Evolutionary conservation across 2,797 vertebrate genomes (phyloP).

Genomic region (Trachops cirrhosus): DNA sequence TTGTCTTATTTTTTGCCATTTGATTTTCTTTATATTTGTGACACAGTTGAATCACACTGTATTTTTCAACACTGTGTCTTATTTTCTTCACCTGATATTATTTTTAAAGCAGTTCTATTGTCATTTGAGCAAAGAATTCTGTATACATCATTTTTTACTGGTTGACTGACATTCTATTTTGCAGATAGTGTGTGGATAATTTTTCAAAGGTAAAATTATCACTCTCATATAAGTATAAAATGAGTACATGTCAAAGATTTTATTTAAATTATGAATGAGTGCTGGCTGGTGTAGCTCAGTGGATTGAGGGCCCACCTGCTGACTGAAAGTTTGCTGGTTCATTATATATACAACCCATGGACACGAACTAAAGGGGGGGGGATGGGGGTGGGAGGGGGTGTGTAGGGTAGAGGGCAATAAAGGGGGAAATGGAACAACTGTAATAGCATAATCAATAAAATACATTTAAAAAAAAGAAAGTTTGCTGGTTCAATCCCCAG

Average conservation of each 20-base stretch:
- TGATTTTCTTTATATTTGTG: slow-evolving; percentile 35
- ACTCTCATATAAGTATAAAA: not conserved
- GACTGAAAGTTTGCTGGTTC: no score
- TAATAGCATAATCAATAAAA: no score
- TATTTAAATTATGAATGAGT: not conserved
- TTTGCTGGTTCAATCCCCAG: no score
- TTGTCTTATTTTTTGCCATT: slow-evolving; percentile 18
- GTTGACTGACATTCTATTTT: not conserved
- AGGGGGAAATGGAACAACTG: no score
- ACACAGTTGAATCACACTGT: not conserved
- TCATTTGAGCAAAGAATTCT: not conserved
- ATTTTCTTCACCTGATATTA: not conserved
- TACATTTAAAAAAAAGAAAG: no score
- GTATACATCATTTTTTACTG: not conserved
- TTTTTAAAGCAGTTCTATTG: not conserved
- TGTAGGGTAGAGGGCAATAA: no score
- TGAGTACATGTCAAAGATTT: not conserved
- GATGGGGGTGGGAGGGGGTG: no score
- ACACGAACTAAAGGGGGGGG: no score
- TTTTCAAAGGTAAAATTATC: slow-evolving; percentile 33
- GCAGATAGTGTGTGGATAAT: not conserved
- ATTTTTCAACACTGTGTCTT: slow-evolving; percentile 13
- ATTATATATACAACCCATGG: no score
- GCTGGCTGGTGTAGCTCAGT: no score
- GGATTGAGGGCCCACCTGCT: no score